Evolutionary conservation across 2,888 invertebrate genomes (phyloP), one percentile per base, ranked within the genome.

Genomic region (Shargacucullia verbasci): DNA sequence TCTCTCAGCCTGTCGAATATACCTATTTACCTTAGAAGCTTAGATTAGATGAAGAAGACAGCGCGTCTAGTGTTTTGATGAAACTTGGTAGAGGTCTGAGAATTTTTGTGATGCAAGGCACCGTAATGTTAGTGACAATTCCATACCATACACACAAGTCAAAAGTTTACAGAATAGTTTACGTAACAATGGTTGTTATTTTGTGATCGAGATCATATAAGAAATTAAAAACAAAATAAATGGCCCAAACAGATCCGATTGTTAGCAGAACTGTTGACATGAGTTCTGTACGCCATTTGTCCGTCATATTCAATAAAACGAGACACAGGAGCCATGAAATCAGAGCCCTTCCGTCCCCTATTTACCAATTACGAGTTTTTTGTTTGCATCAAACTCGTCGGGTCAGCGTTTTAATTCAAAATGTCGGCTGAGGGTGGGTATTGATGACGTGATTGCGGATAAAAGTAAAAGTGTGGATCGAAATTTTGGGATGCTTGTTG

Each of bases 351-450:
- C 49, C 46, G 66, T 64, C 86, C 86, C 87, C 81, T 87, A 81
- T 87, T 88, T 88, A 84, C 85, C 87, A 88, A 89, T 89, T 89
- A 89, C 57, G 79, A 68, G 59, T 77, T 78, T 77, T 78, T 86
- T 83, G 82, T 83, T 84, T 85, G 78, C 73, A 56, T 70, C 78
- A 60, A 62, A 60, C 59, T 72, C 72, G 62, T 69, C 55, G 63
- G 76, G 75, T 74, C 65, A 76, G 77, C 80, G 59, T 69, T 81
- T 79, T 75, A 77, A 78, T 83, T 79, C 77, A 59, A 65, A 75
- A 75, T 64, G 69, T 77, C 67, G 60, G 70, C 20, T n/a, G 13
- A 68, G 77, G 80, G 71, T 57, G 60, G 41, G 55, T 76, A 62
- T 46, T 58, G 67, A 79, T 77, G 71, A 77, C 69, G 75, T 29